phyloP scores from a whole-genome alignment of 2,888 invertebrate genomes.

The Arge pagana region DNA sequence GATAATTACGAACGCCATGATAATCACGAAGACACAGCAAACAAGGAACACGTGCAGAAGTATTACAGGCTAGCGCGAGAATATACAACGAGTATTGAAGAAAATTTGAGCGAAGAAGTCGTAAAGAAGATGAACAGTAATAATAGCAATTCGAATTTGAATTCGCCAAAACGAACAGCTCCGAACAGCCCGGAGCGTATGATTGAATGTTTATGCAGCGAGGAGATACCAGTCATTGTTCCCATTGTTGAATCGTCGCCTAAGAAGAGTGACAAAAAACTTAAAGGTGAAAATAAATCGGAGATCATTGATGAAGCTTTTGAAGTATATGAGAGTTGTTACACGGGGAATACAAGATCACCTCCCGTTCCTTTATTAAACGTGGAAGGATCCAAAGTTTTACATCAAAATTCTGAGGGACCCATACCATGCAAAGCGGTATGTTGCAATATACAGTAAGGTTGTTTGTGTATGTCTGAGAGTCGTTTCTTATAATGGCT shows the following conservation, averaged over 20 bases:
- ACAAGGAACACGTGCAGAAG: constrained; percentile 46
- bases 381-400: constrained; percentile 29
- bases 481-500: background rate
- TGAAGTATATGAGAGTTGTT: constrained; percentile 53
- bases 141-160: constrained; percentile 16
- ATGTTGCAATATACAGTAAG: constrained; percentile 54
- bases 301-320: constrained; percentile 51
- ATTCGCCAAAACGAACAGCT: constrained; percentile 27
- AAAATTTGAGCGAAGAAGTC: constrained; percentile 27
- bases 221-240: constrained; percentile 40
- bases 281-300: constrained; percentile 20
- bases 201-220: constrained; percentile 36
- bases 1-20: constrained; percentile 32
- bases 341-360: constrained; percentile 37
- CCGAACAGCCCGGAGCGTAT: constrained; percentile 41
- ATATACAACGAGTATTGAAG: constrained; percentile 41
- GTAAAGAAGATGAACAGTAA: constrained; percentile 14
- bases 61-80: constrained; percentile 50
- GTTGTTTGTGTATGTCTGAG: background rate
- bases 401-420: constrained; percentile 34
- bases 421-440: constrained; percentile 48
- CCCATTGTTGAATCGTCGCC: constrained; percentile 26
- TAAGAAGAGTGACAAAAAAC: constrained; percentile 19
- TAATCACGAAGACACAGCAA: constrained; percentile 33
- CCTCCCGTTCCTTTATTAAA: constrained; percentile 35